Conservation (phyloP, 2,113 vertebrate species). For the Capreolus pygargus region DNA sequence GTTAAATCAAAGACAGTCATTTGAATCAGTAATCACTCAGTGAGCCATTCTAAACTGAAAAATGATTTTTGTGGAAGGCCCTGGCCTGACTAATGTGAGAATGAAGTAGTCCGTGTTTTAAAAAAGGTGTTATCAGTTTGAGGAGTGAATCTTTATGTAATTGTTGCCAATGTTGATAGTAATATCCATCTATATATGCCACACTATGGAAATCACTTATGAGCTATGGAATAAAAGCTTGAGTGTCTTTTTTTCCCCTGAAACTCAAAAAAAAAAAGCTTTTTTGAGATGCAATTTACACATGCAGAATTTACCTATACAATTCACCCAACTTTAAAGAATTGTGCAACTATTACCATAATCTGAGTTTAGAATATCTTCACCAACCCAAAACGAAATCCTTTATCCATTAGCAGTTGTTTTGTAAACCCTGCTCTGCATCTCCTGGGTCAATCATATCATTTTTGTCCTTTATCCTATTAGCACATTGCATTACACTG, state of each 20-base stretch:
- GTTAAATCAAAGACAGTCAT: slow-evolving; percentile 51
- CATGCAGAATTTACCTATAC: neutral
- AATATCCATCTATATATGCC: neutral
- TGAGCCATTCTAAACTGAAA: slow-evolving; percentile 7
- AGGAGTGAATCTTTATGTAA: neutral
- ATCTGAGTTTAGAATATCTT: neutral
- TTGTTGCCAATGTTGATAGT: neutral
- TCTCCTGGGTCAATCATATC: neutral
- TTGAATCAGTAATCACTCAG: slow-evolving; percentile 46
- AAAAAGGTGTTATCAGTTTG: neutral
- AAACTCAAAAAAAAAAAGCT: neutral
- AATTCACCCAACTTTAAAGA: neutral
- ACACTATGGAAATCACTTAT: neutral
- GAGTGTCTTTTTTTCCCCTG: neutral
- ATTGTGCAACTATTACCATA: neutral
- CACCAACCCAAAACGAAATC: neutral
- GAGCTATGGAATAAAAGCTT: neutral
- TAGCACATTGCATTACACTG: neutral
- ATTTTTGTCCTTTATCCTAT: neutral
- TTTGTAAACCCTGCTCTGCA: neutral
- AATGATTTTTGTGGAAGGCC: neutral
- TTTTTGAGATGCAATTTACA: neutral
- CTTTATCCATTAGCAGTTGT: neutral
- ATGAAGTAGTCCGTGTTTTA: neutral
- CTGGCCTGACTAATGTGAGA: neutral